Evolutionary conservation across 2,113 vertebrate species (phyloP).

Genomic region (Suncus etruscus): DNA sequence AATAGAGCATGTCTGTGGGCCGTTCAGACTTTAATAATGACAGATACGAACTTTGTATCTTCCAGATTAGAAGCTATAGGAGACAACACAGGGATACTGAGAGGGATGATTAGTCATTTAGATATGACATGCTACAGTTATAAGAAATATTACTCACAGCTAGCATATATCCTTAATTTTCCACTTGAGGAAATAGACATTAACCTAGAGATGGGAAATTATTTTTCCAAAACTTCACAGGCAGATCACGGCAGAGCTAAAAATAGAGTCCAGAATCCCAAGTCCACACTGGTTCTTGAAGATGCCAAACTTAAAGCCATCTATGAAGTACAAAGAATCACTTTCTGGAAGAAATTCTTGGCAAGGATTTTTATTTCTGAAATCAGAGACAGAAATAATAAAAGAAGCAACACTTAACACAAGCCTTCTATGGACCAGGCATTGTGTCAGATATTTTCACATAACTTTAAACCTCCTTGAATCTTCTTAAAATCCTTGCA

Average conservation of each 20-base stretch:
- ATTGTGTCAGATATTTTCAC: not conserved
- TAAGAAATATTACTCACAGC: constrained; percentile 52
- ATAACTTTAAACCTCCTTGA: constrained; percentile 31
- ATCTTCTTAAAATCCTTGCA: constrained; percentile 14
- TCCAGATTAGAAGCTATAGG: not conserved
- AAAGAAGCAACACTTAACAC: constrained; percentile 10
- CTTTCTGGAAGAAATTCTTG: constrained; percentile 30
- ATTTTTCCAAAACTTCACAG: not conserved
- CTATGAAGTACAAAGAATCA: not conserved
- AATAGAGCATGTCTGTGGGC: constrained; percentile 41
- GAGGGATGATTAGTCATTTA: not conserved
- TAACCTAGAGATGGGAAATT: not conserved
- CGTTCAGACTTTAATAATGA: not conserved
- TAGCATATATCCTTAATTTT: constrained; percentile 40
- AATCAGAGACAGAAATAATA: constrained; percentile 41
- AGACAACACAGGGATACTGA: not conserved
- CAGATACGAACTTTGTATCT: not conserved
- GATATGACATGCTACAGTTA: not conserved
- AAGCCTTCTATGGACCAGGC: constrained; percentile 13
- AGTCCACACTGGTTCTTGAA: not conserved
- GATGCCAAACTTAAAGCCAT: not conserved
- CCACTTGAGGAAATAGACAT: not conserved
- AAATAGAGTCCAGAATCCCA: not conserved
- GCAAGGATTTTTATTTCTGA: not conserved
- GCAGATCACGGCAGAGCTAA: not conserved